phyloP scores from a whole-genome alignment of 2,113 vertebrate genomes.

The Pardalotus punctatus region DNA sequence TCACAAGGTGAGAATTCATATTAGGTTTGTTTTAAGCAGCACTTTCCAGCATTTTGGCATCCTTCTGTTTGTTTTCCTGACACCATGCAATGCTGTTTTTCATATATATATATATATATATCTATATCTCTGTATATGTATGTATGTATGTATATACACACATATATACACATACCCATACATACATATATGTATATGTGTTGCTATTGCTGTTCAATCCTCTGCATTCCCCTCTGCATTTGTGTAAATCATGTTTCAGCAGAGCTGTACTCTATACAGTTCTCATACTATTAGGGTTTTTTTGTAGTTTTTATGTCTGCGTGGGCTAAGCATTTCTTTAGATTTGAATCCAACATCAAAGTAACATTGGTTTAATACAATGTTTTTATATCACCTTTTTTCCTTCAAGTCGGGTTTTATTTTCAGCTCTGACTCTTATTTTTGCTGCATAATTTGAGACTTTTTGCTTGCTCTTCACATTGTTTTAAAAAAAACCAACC shows the following conservation, averaged over 20 bases:
- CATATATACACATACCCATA: not conserved
- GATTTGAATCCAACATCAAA: not conserved
- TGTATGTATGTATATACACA: too few species aligned
- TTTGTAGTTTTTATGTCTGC: not conserved
- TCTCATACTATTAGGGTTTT: not conserved
- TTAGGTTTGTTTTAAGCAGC: not conserved
- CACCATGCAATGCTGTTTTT: not conserved
- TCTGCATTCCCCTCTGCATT: not conserved
- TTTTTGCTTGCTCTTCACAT: conserved; percentile 39
- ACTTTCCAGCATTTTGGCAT: not conserved
- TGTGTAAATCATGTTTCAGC: not conserved
- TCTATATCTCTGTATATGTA: too few species aligned
- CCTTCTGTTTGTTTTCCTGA: not conserved
- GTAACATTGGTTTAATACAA: not conserved
- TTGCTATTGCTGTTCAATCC: not conserved
- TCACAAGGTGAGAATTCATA: not conserved
- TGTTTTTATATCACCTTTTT: not conserved
- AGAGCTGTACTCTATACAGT: not conserved
- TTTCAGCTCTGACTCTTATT: conserved; percentile 14
- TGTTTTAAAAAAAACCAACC: not conserved
- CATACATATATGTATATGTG: not conserved
- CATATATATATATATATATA: too few species aligned
- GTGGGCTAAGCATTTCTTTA: not conserved
- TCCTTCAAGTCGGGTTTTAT: not conserved
- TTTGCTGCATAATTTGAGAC: not conserved